phyloP scores from a whole-genome alignment of 2,888 invertebrate genomes.

The Cybosia mesomella region DNA sequence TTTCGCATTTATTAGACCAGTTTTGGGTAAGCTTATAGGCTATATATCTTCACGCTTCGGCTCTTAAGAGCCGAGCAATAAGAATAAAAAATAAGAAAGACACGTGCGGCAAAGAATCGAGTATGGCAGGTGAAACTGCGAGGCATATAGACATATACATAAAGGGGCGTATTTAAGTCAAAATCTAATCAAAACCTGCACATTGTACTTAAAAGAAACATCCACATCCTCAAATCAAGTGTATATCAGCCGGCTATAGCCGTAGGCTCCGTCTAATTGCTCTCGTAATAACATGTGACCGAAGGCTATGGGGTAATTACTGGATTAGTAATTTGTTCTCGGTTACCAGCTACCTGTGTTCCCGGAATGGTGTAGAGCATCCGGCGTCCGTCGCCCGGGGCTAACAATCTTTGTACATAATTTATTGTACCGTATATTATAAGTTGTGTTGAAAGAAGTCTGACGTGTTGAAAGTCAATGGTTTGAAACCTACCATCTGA shows the following conservation, averaged over 20 bases:
- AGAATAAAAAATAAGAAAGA: too few relatives aligned
- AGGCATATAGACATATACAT: neutral
- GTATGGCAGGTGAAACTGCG: neutral
- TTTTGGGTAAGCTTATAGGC: too few relatives aligned
- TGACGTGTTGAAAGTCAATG: neutral
- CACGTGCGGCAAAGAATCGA: too few relatives aligned
- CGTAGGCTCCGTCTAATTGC: slow-evolving; percentile 50
- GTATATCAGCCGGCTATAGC: slow-evolving; percentile 19
- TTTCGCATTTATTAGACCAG: too few relatives aligned
- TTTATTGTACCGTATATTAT: slow-evolving; percentile 33
- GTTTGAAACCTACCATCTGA: neutral
- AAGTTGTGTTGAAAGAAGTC: neutral
- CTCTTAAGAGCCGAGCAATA: too few relatives aligned
- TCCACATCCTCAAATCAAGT: slow-evolving; percentile 11
- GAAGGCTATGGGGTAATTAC: slow-evolving; percentile 69
- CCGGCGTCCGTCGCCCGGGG: slow-evolving; percentile 63
- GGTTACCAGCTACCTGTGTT: slow-evolving; percentile 76
- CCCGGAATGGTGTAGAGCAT: slow-evolving; percentile 63
- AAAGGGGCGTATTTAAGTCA: neutral
- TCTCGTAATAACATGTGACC: slow-evolving; percentile 55
- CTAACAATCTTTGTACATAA: slow-evolving; percentile 41
- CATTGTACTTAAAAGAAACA: neutral
- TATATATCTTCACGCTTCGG: too few relatives aligned
- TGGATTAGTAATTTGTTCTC: slow-evolving; percentile 77
- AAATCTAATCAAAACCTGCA: neutral